Evolutionary conservation across 2,113 vertebrate genomes (phyloP).

Genomic region (Shinisaurus crocodilurus): DNA sequence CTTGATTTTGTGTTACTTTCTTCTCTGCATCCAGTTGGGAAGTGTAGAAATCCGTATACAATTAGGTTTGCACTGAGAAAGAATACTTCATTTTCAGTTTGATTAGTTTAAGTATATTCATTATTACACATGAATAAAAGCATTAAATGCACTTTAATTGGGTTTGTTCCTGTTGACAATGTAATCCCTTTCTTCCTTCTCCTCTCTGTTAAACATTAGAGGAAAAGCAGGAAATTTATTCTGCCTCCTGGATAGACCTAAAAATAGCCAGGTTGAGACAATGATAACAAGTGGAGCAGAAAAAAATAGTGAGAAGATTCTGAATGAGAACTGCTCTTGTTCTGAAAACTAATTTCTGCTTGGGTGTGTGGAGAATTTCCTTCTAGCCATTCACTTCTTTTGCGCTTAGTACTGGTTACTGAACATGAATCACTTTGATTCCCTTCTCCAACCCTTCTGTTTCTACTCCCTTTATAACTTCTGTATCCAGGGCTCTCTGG

Average conservation of each 20-base stretch:
- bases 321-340: neutral
- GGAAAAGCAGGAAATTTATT: neutral
- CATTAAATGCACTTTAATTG: accelerated
- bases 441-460: neutral
- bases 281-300: neutral
- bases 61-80: accelerated
- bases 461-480: neutral
- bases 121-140: neutral
- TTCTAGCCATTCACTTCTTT: neutral
- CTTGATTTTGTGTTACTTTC: neutral
- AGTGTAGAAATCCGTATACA: neutral
- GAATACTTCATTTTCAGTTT: accelerated
- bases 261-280: neutral
- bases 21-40: neutral
- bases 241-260: neutral
- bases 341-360: neutral
- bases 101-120: accelerated
- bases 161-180: accelerated
- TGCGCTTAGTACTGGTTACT: neutral
- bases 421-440: accelerated
- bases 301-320: neutral
- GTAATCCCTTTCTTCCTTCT: accelerated
- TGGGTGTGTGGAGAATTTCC: neutral
- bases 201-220: neutral
- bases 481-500: neutral